A percentile compares a stretch with the other conserved stretches of the same genome.
Conservation (phyloP, 2,797 vertebrate genomes). For the Simalia tracyae region DNA sequence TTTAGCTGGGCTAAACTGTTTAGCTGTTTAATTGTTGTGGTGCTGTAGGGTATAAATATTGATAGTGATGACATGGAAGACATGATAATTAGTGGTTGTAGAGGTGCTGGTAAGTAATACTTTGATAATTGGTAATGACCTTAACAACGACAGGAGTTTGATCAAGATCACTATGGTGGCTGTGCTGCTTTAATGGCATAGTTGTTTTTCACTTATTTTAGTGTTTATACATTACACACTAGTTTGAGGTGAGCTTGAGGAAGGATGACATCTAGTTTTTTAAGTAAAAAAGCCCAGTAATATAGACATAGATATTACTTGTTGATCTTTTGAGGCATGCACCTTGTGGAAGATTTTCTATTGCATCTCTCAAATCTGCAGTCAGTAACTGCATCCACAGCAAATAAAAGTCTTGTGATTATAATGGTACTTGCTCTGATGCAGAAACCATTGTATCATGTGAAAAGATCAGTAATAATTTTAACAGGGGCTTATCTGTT, state of each 20-base stretch:
- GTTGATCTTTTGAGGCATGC: neutral
- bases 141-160: neutral
- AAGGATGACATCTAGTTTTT: neutral
- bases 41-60: too few species aligned
- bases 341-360: neutral
- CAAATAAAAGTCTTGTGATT: too few species aligned
- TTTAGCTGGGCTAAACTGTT: too few species aligned
- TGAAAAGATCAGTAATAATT: too few species aligned
- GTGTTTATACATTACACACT: neutral
- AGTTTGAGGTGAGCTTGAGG: neutral
- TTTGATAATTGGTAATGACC: neutral
- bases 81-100: neutral
- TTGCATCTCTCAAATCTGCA: neutral
- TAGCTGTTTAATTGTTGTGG: too few species aligned
- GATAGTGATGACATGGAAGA: too few species aligned
- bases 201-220: neutral
- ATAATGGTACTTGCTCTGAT: too few species aligned
- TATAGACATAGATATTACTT: neutral
- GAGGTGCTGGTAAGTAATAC: neutral
- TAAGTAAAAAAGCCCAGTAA: neutral
- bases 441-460: too few species aligned
- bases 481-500: too few species aligned
- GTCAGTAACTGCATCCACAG: too few species aligned
- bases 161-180: neutral
- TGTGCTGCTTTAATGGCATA: neutral